These are phyloP conservation scores for Drosophila niveifrons DNA, from an alignment of 2,888 invertebrate species.

Conservation along the genomic window DNA sequence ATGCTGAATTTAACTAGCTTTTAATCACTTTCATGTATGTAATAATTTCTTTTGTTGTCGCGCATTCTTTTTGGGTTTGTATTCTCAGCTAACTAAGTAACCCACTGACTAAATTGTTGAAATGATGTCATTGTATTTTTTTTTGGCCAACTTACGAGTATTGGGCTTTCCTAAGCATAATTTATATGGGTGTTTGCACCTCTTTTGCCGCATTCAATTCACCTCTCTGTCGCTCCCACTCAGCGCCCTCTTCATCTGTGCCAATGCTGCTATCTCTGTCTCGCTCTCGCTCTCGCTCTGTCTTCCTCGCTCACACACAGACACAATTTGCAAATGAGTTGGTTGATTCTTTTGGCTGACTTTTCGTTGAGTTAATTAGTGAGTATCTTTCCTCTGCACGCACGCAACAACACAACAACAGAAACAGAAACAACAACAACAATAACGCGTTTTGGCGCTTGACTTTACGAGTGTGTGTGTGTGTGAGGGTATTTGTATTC, in stretches of 20 bases:
- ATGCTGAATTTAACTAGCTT: not conserved
- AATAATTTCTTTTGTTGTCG: slow-evolving; percentile 4
- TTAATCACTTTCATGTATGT: not conserved
- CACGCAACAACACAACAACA: slow-evolving; percentile 45
- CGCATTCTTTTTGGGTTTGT: slow-evolving; percentile 2
- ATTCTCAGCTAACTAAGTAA: slow-evolving; percentile 34
- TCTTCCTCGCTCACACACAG: slow-evolving; percentile 35
- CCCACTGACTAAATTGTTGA: slow-evolving; percentile 39
- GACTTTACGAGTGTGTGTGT: slow-evolving; percentile 23
- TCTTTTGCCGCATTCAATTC: slow-evolving; percentile 30
- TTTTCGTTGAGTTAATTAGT: slow-evolving; percentile 78
- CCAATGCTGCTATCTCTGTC: slow-evolving; percentile 9
- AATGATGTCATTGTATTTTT: slow-evolving; percentile 60
- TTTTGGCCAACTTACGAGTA: slow-evolving; percentile 54
- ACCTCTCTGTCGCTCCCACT: slow-evolving; percentile 18
- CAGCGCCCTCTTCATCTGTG: slow-evolving; percentile 1
- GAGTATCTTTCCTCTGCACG: slow-evolving; percentile 78
- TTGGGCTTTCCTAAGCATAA: slow-evolving; percentile 73
- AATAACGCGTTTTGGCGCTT: slow-evolving; percentile 60
- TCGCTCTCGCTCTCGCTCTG: too few species aligned
- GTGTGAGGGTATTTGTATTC: slow-evolving; percentile 61
- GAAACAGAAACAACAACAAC: slow-evolving; percentile 30
- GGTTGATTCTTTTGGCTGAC: slow-evolving; percentile 71
- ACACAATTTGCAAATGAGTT: slow-evolving; percentile 77
- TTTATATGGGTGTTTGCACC: slow-evolving; percentile 64